Evolutionary conservation across 2,113 vertebrate genomes (phyloP).

Genomic region (Rhagologus leucostigma): DNA sequence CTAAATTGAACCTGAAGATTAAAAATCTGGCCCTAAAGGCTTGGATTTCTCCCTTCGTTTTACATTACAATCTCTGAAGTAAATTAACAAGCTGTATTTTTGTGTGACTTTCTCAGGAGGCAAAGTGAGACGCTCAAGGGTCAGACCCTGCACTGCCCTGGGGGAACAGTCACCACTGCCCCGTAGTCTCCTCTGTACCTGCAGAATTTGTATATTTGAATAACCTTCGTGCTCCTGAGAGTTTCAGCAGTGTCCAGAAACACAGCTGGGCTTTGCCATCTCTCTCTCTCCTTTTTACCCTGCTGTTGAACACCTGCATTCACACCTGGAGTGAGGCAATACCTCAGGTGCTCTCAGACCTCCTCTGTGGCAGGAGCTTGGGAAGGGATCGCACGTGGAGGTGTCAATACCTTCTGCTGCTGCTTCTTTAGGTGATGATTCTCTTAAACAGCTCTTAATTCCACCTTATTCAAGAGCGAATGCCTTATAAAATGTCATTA

Average conservation of each 20-base stretch:
- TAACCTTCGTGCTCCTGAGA: not conserved
- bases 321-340: not conserved
- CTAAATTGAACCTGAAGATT: slow-evolving; percentile 1
- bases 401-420: not conserved
- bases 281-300: not conserved
- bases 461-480: not conserved
- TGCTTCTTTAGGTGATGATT: not conserved
- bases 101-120: not conserved
- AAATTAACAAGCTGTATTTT: not conserved
- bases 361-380: not conserved
- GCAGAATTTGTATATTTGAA: not conserved
- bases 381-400: not conserved
- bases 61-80: not conserved
- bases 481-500: not conserved
- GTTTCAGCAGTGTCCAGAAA: not conserved
- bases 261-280: not conserved
- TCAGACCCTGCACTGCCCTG: not conserved
- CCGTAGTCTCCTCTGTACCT: not conserved
- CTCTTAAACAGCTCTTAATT: not conserved
- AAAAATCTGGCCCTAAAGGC: not conserved
- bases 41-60: not conserved
- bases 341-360: not conserved
- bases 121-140: not conserved
- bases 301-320: not conserved
- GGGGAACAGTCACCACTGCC: not conserved